phyloP scores from a whole-genome alignment of 2,797 vertebrate species.

The Pangasius djambal region DNA sequence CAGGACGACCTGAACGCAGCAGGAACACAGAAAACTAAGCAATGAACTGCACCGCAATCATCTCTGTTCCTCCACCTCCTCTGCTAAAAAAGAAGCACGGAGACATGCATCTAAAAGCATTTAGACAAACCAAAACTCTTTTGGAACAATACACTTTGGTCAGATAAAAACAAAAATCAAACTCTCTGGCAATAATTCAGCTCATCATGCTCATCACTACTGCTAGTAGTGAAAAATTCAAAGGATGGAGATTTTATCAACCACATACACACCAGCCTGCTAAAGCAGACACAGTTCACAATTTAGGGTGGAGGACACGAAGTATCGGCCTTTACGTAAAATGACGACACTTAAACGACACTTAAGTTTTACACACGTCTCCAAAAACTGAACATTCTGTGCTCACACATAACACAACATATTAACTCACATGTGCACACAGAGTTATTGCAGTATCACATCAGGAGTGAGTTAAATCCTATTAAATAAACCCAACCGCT shows the following conservation, averaged over 20 bases:
- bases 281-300: background rate
- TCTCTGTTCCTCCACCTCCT: background rate
- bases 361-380: background rate
- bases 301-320: background rate
- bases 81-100: background rate
- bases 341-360: background rate
- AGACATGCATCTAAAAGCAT: background rate
- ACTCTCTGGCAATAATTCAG: background rate
- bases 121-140: background rate
- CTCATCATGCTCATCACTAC: background rate
- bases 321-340: background rate
- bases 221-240: no score
- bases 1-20: background rate
- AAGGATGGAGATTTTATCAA: background rate
- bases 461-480: slow-evolving; percentile 47
- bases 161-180: background rate
- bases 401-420: slow-evolving; percentile 29
- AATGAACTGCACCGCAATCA: background rate
- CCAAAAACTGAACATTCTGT: background rate
- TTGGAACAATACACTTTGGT: background rate
- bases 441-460: slow-evolving; percentile 41
- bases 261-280: background rate
- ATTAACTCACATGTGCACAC: slow-evolving; percentile 46
- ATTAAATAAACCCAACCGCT: slow-evolving; percentile 49
- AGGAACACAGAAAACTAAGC: background rate